Base-by-base conservation (phyloP, 2,888 invertebrate genomes). In the Tetrapedia diversipes region DNA sequence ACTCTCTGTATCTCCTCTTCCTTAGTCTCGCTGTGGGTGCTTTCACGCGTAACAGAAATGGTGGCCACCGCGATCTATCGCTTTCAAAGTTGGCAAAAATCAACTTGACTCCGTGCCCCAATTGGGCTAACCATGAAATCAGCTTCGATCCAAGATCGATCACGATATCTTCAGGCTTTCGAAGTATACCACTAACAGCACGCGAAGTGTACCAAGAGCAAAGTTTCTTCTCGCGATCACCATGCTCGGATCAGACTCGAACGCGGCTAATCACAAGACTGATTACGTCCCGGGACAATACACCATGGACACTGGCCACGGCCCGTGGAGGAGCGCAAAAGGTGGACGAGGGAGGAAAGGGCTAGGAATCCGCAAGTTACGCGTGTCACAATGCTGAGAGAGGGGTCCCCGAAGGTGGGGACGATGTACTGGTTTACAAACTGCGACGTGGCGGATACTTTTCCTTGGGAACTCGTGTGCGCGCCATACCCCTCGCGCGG, bases 191-290 rank as follows among this genome's bases (percentile, higher is more conserved):
- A 45, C n/a, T 45, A 4, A 22, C 10, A 2, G 19, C 22, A 22
- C 45, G 4, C 19, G 19, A 45, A 2, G 11, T 11, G 11, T 19
- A 19, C 6, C 45, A 22, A 22, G n/a, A n/a, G n/a, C n/a, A n/a
- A n/a, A n/a, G n/a, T n/a, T n/a, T n/a, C n/a, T n/a, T n/a, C 10
- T 27, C 27, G 8, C 19, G 54, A 54, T 22, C 14, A 19, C 32
- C 3, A 16, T 4, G 53, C 10, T 53, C 68, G 71, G 59, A 79
- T 76, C 83, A 57, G 71, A 59, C 77, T 77, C 80, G 47, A 76
- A 70, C 85, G 82, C 84, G 82, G 63, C 80, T 89, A 87, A 89
- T 89, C 87, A 86, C 86, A 79, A 87, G 85, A 89, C 87, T 89
- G 89, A 88, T 88, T 89, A 86, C 83, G 66, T 63, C 16, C 39